These are phyloP conservation scores for Halictus quadricinctus DNA, from an alignment of 2,888 invertebrate species.

Conservation along the genomic window DNA sequence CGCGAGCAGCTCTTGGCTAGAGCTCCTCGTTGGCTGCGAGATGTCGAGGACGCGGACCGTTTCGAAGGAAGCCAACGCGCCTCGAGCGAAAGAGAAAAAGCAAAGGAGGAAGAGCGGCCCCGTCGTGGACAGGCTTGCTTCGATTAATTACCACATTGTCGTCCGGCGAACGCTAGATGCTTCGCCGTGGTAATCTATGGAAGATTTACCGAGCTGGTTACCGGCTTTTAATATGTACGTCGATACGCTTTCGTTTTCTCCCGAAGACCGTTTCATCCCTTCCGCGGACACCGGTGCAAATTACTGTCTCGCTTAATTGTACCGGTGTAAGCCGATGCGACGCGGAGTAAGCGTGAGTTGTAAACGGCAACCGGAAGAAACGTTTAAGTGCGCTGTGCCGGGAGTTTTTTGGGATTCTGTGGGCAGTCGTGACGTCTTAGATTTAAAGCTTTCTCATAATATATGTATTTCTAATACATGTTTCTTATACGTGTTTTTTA, in stretches of 20 bases:
- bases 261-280: background rate
- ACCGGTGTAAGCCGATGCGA: background rate
- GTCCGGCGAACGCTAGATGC: conserved; percentile 76
- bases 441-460: background rate
- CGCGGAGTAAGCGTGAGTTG: background rate
- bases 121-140: conserved; percentile 74
- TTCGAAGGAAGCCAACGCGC: conserved; percentile 71
- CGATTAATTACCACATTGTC: conserved; percentile 83
- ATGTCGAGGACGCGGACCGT: conserved; percentile 75
- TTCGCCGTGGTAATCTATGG: conserved; percentile 74
- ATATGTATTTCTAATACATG: too few species aligned
- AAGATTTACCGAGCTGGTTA: conserved; percentile 63
- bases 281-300: background rate
- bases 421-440: background rate
- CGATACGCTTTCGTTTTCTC: conserved; percentile 30
- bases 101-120: conserved; percentile 63
- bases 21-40: conserved; percentile 72
- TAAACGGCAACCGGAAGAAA: background rate
- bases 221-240: conserved; percentile 73
- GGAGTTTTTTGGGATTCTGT: background rate
- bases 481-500: too few species aligned
- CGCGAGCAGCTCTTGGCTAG: conserved; percentile 78
- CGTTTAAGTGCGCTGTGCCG: background rate
- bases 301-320: background rate
- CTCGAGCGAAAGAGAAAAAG: conserved; percentile 58